Conservation (phyloP, 2,113 vertebrate genomes). For the Vireo altiloquus region DNA sequence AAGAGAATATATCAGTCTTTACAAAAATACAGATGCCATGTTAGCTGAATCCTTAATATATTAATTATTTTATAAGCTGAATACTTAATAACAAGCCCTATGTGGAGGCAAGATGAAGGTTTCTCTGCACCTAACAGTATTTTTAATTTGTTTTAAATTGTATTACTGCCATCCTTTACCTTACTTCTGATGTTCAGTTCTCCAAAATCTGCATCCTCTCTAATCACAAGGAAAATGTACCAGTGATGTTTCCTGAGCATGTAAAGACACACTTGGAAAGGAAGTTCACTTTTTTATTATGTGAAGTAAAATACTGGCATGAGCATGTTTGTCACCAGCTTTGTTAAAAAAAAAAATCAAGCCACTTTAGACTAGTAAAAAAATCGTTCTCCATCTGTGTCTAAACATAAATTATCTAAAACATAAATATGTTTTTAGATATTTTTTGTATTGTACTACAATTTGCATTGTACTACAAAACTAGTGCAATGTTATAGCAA, state of each 20-base stretch:
- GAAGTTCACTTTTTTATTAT: neutral
- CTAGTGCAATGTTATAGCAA: neutral
- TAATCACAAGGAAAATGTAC: neutral
- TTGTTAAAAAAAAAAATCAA: neutral
- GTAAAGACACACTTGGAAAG: neutral
- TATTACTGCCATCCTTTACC: neutral
- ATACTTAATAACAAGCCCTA: neutral
- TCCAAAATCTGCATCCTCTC: neutral
- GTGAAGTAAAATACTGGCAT: neutral
- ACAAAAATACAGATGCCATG: neutral
- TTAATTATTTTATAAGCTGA: neutral
- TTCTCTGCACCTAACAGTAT: neutral
- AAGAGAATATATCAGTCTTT: neutral
- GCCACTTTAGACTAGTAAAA: neutral
- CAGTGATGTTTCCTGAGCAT: constrained; percentile 3
- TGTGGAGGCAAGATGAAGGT: neutral
- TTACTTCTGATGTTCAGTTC: neutral
- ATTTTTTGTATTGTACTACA: no score
- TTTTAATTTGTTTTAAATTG: neutral
- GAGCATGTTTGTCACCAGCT: neutral
- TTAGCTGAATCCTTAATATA: neutral
- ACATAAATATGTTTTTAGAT: neutral
- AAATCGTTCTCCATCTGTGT: neutral
- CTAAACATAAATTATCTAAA: neutral
- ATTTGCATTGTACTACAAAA: no score